These are phyloP conservation scores for Phataginus tricuspis DNA, from an alignment of 2,797 vertebrate species.

Conservation along the genomic window DNA sequence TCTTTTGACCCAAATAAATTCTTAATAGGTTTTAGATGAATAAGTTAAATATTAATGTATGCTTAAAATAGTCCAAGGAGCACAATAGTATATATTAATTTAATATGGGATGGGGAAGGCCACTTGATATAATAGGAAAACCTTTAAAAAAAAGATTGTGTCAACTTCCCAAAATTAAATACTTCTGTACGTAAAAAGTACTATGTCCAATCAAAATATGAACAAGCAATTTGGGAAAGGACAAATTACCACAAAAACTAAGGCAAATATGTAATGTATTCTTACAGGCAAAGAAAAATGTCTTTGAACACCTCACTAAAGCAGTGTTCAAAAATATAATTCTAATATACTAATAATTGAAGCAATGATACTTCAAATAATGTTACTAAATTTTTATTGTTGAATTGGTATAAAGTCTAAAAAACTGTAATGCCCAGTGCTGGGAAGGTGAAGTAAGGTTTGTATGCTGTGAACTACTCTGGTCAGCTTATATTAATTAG, in stretches of 20 bases:
- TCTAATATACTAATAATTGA: background rate
- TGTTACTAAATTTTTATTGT: background rate
- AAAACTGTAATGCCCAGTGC: background rate
- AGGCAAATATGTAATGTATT: background rate
- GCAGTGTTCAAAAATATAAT: background rate
- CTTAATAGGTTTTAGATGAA: background rate
- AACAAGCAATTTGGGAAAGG: background rate
- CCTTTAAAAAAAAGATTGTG: background rate
- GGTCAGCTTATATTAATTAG: background rate
- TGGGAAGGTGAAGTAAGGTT: background rate
- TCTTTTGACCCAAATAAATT: background rate
- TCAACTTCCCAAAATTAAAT: background rate
- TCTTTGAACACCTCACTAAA: background rate
- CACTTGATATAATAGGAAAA: background rate
- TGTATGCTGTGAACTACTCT: background rate
- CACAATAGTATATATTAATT: background rate
- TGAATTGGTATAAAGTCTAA: background rate
- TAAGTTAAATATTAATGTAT: background rate
- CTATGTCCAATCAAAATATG: background rate
- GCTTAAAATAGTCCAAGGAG: background rate
- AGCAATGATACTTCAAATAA: conserved; percentile 9
- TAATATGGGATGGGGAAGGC: background rate
- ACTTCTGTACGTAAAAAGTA: background rate
- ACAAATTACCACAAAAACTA: conserved; percentile 14
- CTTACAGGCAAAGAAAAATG: background rate